phyloP scores from a whole-genome alignment of 2,888 invertebrate species.

The Heliconius ethilla region DNA sequence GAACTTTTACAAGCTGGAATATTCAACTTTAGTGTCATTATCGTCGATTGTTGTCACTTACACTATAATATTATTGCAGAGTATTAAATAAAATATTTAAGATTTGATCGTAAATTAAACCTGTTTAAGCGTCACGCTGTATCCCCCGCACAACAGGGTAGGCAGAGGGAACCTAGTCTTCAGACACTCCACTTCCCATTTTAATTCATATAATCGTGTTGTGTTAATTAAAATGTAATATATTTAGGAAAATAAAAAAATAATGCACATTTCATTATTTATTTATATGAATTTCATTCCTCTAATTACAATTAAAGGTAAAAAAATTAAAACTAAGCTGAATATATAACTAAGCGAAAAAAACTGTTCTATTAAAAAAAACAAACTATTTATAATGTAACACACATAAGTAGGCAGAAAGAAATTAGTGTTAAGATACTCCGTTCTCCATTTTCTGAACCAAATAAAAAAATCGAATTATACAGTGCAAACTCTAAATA shows the following conservation, averaged over 20 bases:
- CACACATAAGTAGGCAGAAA: not conserved
- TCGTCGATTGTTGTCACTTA: constrained; percentile 67
- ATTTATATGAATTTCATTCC: not conserved
- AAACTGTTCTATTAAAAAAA: constrained; percentile 7
- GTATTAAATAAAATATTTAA: constrained; percentile 12
- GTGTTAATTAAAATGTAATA: too few relatives aligned
- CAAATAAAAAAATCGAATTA: too few relatives aligned
- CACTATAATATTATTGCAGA: constrained; percentile 66
- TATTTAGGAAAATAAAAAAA: not conserved
- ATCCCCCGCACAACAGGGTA: not conserved
- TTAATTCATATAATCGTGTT: too few relatives aligned
- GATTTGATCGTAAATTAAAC: not conserved
- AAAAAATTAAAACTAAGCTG: not conserved
- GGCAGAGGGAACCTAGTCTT: not conserved
- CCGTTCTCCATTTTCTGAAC: too few relatives aligned
- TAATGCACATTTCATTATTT: not conserved
- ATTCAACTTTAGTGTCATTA: constrained; percentile 60
- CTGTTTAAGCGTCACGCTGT: not conserved
- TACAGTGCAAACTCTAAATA: too few relatives aligned
- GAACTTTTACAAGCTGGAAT: constrained; percentile 61
- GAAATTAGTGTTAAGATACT: too few relatives aligned
- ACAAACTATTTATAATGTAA: not conserved
- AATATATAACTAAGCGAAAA: not conserved
- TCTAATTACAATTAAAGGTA: constrained; percentile 1
- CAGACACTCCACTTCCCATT: not conserved